Percentiles rank a stretch among this genome's conserved stretches.
Evolutionary conservation across 2,888 invertebrate species (phyloP).

Genomic region (Papilio protenor): DNA sequence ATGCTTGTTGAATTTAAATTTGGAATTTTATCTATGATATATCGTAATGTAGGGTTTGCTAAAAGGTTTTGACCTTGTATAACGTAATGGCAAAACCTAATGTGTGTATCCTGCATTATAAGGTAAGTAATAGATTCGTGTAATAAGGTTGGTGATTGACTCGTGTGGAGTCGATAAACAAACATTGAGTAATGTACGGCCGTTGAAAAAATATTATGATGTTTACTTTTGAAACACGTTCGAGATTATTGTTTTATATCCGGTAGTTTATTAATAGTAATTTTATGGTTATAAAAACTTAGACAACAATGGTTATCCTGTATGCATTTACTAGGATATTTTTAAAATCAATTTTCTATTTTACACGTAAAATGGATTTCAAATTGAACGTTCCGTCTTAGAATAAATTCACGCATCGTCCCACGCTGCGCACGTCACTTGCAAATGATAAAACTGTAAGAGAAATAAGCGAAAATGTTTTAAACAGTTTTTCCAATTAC

Average conservation of each 20-base stretch:
- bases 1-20: constrained; percentile 6
- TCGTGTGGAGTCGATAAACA: not conserved
- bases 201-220: not conserved
- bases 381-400: constrained; percentile 15
- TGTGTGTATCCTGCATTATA: not conserved
- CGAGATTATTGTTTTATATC: not conserved
- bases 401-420: constrained; percentile 57
- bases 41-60: not conserved
- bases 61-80: not conserved
- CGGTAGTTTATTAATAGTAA: not conserved
- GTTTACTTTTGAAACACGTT: not conserved
- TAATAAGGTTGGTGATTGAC: not conserved
- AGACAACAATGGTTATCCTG: not conserved
- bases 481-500: constrained; percentile 52
- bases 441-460: constrained; percentile 60
- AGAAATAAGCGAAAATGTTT: constrained; percentile 67
- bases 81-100: not conserved
- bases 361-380: constrained; percentile 15
- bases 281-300: not conserved
- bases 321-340: not conserved
- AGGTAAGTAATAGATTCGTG: not conserved
- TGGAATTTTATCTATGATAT: not conserved
- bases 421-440: constrained; percentile 61
- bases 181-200: not conserved
- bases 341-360: not conserved